Percentiles rank a stretch among this genome's conserved stretches.
Evolutionary conservation across 2,888 invertebrate genomes (phyloP).

Genomic region (Caenorhabditis sp.): DNA sequence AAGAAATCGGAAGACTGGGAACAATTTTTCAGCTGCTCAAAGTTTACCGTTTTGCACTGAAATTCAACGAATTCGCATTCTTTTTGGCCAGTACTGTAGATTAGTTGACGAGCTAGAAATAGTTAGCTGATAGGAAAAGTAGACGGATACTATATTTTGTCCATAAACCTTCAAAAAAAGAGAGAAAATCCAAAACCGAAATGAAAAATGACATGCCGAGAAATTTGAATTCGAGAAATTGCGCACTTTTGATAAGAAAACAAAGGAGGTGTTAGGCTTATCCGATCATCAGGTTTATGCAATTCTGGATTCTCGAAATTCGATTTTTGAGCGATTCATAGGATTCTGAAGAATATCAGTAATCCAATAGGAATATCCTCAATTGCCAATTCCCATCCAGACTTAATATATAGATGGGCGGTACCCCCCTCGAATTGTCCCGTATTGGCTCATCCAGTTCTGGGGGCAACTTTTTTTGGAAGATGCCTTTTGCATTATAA

Average conservation of each 20-base stretch:
- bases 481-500: too few species aligned
- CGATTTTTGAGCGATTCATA: background rate
- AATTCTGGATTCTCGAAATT: slow-evolving; percentile 20
- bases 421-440: background rate
- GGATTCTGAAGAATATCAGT: background rate
- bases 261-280: background rate
- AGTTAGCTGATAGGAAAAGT: too few species aligned
- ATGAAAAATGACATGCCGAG: background rate
- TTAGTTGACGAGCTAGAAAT: too few species aligned
- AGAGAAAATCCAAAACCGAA: background rate
- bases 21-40: too few species aligned
- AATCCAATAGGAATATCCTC: background rate
- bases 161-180: background rate
- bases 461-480: slow-evolving; percentile 2
- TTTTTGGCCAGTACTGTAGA: too few species aligned
- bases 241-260: background rate
- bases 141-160: too few species aligned
- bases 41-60: too few species aligned
- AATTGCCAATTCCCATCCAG: background rate
- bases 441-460: slow-evolving; percentile 23
- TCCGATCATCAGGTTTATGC: slow-evolving; percentile 25
- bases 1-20: too few species aligned
- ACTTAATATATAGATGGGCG: slow-evolving; percentile 5
- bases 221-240: background rate
- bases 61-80: too few species aligned